A percentile compares a stretch with the other conserved stretches of the same genome.
These are phyloP conservation scores for Tadarida brasiliensis DNA, from an alignment of 2,797 vertebrate species.

Conservation along the genomic window DNA sequence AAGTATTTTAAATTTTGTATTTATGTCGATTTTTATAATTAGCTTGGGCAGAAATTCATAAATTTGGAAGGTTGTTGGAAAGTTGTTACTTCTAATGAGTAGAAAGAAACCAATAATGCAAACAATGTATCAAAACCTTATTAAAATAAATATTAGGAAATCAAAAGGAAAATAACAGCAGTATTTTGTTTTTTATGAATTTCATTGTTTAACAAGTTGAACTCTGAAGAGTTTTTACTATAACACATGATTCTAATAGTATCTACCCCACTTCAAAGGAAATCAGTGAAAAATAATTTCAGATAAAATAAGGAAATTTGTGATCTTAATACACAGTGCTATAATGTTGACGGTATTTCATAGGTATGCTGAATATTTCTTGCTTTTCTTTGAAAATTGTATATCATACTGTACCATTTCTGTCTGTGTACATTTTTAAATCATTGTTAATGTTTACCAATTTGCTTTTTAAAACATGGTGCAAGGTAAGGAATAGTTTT, in stretches of 20 bases:
- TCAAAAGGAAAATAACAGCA: background rate
- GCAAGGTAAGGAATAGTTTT: background rate
- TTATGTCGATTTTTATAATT: background rate
- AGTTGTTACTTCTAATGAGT: background rate
- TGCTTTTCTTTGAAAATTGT: constrained; percentile 33
- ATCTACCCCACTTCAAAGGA: background rate
- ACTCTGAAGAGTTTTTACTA: constrained; percentile 38
- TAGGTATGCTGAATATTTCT: background rate
- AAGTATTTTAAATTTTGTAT: background rate
- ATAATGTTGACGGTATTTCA: background rate
- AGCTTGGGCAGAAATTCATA: background rate
- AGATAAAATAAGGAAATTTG: background rate
- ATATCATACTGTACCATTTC: background rate
- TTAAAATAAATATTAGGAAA: constrained; percentile 13
- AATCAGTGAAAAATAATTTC: constrained; percentile 33
- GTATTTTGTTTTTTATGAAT: constrained; percentile 46
- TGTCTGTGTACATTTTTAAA: background rate
- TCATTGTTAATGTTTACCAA: background rate
- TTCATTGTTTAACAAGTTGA: constrained; percentile 44
- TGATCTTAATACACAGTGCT: background rate
- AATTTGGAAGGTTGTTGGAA: constrained; percentile 35
- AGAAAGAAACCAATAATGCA: constrained; percentile 47
- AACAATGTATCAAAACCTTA: constrained; percentile 37
- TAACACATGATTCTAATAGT: background rate
- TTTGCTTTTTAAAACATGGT: background rate